Base-by-base conservation (phyloP, 1,140 invertebrate species). In the Drosophila athabasca region DNA sequence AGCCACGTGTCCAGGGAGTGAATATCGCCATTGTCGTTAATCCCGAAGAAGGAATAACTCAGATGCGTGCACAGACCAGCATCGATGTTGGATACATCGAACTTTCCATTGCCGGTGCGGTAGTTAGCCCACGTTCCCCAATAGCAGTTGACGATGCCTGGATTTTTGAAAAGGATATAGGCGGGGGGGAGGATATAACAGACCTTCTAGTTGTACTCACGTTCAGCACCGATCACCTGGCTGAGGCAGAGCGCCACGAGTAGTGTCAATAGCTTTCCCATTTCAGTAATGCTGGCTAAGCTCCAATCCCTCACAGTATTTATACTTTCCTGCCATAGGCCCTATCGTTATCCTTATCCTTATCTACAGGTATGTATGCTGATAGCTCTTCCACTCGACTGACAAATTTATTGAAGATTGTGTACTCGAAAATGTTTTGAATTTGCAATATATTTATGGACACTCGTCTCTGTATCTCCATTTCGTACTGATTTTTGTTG, bases 111-210 rank as follows among this genome's bases (percentile, higher is more conserved):
- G 24, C 93, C 95, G 4, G 82, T 92, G 43, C 95, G 92, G 79
- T 96, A 96, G 6, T 93, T 93, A 0, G 95, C 94, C 95, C 95
- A 96, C 19, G 93, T 95, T 19, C 95, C 95, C 79, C 94, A 94
- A 80, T 96, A 96, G 77, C 95, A 96, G 2, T 95, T 90, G 11
- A 95, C 75, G 67, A 92, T 91, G 71, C 93, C 93, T 93, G 5
- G 1, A 31, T 3, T 41, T n/a, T 13, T 0, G 13, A 5, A 22
- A 1, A 7, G 13, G 6, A 6, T n/a, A 35, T 35, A 3, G 11
- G 11, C 3, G 9, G 29, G 7, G 29, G 7, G 29, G 29, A 50
- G 8, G 29, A 7, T 13, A 26, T 5, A 26, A 26, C 24, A 7
- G 6, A 4, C 6, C 7, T 9, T 8, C 15, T 9, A 15, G 4